Percentiles rank a stretch among this genome's conserved stretches.
phyloP scores from a whole-genome alignment of 2,888 invertebrate genomes.

The Daptonema setosum region DNA sequence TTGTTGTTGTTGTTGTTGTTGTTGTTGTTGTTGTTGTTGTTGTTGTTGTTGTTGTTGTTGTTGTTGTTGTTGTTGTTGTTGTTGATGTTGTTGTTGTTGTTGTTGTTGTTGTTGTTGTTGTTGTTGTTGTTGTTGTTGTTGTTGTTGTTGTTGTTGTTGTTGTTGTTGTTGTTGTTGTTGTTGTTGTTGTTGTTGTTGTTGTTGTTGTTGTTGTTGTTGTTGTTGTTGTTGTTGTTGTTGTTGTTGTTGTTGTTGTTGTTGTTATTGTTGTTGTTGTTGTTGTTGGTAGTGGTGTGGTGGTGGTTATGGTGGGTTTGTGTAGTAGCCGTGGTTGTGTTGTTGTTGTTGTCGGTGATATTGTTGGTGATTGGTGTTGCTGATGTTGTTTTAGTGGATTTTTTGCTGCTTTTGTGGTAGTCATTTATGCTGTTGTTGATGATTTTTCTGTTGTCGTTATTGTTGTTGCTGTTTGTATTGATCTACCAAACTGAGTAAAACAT shows the following conservation, averaged over 20 bases:
- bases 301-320: not conserved
- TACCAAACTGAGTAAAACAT: too few species aligned
- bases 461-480: too few species aligned
- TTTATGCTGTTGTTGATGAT: too few species aligned
- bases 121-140: not conserved
- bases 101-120: constrained; percentile 1
- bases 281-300: too few species aligned
- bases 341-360: not conserved
- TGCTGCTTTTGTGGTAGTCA: too few species aligned
- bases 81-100: not conserved
- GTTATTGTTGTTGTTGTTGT: not conserved
- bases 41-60: constrained; percentile 1
- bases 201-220: not conserved
- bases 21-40: not conserved
- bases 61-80: not conserved
- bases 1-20: not conserved
- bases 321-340: too few species aligned
- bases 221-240: constrained; percentile 1
- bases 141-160: not conserved
- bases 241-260: not conserved
- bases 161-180: constrained; percentile 1
- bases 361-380: too few species aligned
- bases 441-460: too few species aligned
- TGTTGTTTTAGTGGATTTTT: too few species aligned
- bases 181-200: not conserved